Base-by-base conservation (phyloP, 2,797 vertebrate genomes). In the Halcyon smyrnensis region DNA sequence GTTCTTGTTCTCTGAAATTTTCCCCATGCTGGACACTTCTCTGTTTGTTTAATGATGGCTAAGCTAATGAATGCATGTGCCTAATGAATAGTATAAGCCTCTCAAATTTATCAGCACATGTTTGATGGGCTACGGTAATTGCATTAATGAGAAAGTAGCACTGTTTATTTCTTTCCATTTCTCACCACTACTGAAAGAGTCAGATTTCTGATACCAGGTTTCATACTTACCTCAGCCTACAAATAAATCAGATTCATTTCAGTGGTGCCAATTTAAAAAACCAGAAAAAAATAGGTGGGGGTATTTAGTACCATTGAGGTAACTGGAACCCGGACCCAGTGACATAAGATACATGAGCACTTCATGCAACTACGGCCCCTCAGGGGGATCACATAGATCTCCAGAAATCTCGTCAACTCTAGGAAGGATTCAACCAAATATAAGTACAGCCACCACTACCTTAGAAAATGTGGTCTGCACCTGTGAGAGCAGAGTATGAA, bases 41-140 rank as follows among this genome's bases (percentile, higher is more conserved):
- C 39, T 97, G 65, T 65, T 98, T 98, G 97, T 97, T 97, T 98
- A 96, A 84, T 79, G 84, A 94, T 96, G 96, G 93, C 95, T 89
- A 68, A 64, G 62, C 80, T 96, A 97, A 97, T 77, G 86, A 97
- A 94, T 70, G 32, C 32, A 50, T 36, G 54, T 67, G 82, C 90
- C 87, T 93, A 92, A 95, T 89, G 85, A 96, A 91, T 45, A 63
- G 45, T 62, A 27, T 9, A 90, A 95, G 94, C 87, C n/a, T 87
- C 84, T 95, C 89, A 69, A 75, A 84, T 93, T 73, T 46, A 70
- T 7, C 89, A 48, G 46, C 73, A 50, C 32, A 46, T 51, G 67
- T 64, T 90, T 78, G 62, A 76, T 57, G 36, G 15, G 16, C 8
- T 67, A 30, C 39, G 56, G 51, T 48, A 87, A 98, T 87, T 89